These are phyloP conservation scores for Lindbergichthys nudifrons DNA, from an alignment of 2,797 vertebrate species.

Conservation along the genomic window DNA sequence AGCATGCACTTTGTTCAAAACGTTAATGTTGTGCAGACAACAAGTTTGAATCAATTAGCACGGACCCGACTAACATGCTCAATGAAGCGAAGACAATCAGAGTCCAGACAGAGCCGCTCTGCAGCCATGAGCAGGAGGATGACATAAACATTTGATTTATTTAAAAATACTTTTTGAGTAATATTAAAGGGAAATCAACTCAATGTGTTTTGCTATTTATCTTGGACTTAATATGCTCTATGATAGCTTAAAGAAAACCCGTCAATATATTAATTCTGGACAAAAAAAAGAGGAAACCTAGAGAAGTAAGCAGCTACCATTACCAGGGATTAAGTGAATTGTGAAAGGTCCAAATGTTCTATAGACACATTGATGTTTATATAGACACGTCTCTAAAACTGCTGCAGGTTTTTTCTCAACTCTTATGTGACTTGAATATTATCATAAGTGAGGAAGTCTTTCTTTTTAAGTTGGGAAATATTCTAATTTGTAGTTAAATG, in stretches of 20 bases:
- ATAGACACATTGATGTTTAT: too few species aligned
- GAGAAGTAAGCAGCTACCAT: too few species aligned
- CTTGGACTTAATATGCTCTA: too few species aligned
- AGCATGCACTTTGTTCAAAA: neutral
- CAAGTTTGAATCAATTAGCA: neutral
- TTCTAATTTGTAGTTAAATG: neutral
- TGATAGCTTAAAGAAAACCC: too few species aligned
- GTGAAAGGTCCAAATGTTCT: too few species aligned
- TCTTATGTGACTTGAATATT: neutral
- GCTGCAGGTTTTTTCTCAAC: too few species aligned
- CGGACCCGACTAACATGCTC: neutral
- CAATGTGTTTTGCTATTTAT: neutral
- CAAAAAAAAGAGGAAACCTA: too few species aligned
- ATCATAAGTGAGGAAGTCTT: neutral
- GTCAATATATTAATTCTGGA: too few species aligned
- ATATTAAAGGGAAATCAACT: neutral
- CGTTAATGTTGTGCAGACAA: neutral
- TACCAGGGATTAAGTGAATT: too few species aligned
- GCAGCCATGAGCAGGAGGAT: neutral
- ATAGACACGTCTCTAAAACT: too few species aligned
- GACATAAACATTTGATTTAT: neutral
- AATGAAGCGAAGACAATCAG: conserved; percentile 14
- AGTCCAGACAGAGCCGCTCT: neutral
- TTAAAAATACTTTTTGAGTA: neutral
- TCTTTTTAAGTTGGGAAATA: neutral